Conservation (phyloP, 2,797 vertebrate species). For the Xerus rutilus region DNA sequence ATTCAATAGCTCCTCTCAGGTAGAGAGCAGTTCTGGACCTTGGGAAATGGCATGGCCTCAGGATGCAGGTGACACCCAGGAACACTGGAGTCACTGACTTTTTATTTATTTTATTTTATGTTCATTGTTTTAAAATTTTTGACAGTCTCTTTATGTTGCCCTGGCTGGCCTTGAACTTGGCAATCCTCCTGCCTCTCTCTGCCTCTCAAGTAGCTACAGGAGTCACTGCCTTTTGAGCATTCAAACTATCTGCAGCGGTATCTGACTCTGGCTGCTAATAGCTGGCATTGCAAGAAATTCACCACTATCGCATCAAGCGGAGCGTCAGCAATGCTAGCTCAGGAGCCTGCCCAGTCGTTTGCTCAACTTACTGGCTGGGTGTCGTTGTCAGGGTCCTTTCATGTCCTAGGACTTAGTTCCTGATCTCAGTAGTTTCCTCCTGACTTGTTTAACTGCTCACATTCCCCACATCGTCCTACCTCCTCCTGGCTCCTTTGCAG, state of each 20-base stretch:
- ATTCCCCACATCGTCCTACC: not conserved
- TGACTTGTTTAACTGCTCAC: not conserved
- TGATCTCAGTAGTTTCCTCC: not conserved
- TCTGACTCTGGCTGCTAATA: not conserved
- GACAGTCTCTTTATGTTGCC: no score
- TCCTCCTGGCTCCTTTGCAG: not conserved
- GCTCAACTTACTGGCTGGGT: not conserved
- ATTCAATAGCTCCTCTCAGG: not conserved
- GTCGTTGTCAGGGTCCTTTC: not conserved
- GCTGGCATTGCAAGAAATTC: not conserved
- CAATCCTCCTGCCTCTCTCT: no score
- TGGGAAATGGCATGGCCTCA: not conserved
- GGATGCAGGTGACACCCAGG: not conserved
- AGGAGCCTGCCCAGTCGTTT: not conserved
- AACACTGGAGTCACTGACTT: not conserved
- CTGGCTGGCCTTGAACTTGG: no score
- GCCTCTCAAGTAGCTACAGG: no score
- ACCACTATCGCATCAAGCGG: no score
- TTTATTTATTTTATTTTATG: no score
- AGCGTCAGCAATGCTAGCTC: not conserved
- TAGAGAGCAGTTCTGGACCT: not conserved
- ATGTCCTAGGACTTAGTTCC: not conserved
- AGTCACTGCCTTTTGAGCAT: not conserved
- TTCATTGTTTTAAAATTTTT: no score
- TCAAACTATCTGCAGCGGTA: fast-evolving